Conservation (phyloP, 2,113 vertebrate species). For the Nibea albiflora region DNA sequence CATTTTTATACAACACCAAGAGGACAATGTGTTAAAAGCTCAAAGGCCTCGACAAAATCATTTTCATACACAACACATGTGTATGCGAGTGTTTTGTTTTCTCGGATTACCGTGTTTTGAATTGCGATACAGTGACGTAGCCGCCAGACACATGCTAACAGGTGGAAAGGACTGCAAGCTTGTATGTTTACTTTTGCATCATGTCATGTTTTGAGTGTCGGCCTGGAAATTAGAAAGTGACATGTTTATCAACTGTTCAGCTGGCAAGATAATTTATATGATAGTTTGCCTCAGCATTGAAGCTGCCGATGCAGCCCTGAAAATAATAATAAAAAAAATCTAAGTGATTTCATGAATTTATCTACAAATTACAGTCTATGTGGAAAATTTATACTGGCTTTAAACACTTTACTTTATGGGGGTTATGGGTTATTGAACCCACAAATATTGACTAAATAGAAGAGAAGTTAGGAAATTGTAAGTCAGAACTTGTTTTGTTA, state of each 20-base stretch:
- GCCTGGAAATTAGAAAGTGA: slow-evolving; percentile 24
- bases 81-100: slow-evolving; percentile 30
- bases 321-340: neutral
- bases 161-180: slow-evolving; percentile 7
- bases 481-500: slow-evolving; percentile 58
- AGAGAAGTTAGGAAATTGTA: slow-evolving; percentile 57
- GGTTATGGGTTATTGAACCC: slow-evolving; percentile 30
- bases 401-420: slow-evolving; percentile 28
- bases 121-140: slow-evolving; percentile 39
- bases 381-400: slow-evolving; percentile 30
- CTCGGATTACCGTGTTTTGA: slow-evolving; percentile 47
- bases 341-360: slow-evolving; percentile 26
- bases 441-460: slow-evolving; percentile 51
- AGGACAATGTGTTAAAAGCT: slow-evolving; percentile 30
- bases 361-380: slow-evolving; percentile 41
- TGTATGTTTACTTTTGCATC: slow-evolving; percentile 37
- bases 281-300: slow-evolving; percentile 35
- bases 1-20: slow-evolving; percentile 1
- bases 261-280: slow-evolving; percentile 26
- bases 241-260: slow-evolving; percentile 44
- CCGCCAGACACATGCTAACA: slow-evolving; percentile 36
- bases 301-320: neutral
- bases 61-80: slow-evolving; percentile 35
- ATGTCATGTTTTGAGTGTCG: slow-evolving; percentile 24
- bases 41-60: slow-evolving; percentile 23